A percentile compares a stretch with the other conserved stretches of the same genome.
Conservation (phyloP, 2,113 vertebrate species). For the Tetrao urogallus region DNA sequence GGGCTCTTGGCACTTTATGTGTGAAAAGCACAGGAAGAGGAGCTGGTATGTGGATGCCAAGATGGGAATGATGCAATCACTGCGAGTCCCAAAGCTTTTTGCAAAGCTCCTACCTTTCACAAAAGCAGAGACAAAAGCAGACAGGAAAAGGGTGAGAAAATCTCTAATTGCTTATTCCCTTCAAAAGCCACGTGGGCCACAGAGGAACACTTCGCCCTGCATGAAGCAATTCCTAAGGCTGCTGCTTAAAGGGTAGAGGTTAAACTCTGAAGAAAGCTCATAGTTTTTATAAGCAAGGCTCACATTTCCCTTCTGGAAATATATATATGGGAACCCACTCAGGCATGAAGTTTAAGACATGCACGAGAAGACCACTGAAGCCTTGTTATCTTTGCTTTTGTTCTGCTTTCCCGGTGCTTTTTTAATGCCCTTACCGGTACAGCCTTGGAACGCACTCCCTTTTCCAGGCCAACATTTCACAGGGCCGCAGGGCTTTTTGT, state of each 20-base stretch:
- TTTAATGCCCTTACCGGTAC: conserved; percentile 29
- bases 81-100: background rate
- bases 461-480: conserved; percentile 61
- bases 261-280: conserved; percentile 51
- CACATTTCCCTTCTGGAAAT: conserved; percentile 58
- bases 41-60: accelerated
- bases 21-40: background rate
- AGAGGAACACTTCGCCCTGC: conserved; percentile 9
- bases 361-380: background rate
- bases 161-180: conserved; percentile 12
- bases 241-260: conserved; percentile 49
- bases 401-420: conserved; percentile 53
- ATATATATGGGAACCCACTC: conserved; percentile 39
- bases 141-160: conserved; percentile 44
- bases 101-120: background rate
- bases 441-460: conserved; percentile 71
- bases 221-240: conserved; percentile 36
- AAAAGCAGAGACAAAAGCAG: background rate
- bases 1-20: background rate
- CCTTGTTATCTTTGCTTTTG: conserved; percentile 9
- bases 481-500: conserved; percentile 66
- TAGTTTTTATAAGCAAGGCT: conserved; percentile 74
- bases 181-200: conserved; percentile 20
- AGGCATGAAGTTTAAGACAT: background rate
- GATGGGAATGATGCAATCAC: background rate